Conservation (phyloP, 2,888 invertebrate species). For the Papilio gigon region DNA sequence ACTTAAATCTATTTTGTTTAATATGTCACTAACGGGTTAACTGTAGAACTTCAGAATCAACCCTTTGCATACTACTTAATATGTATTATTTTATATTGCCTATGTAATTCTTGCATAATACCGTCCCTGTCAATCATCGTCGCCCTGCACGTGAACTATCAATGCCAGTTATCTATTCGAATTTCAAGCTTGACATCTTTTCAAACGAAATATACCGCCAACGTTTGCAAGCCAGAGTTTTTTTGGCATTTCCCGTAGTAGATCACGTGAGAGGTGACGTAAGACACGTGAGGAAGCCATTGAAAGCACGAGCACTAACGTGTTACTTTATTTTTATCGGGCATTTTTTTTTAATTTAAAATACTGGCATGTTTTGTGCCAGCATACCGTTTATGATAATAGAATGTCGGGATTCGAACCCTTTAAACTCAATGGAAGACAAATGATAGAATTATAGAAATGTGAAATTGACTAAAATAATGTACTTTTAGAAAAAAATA, state of each 20-base stretch:
- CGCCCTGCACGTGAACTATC: neutral
- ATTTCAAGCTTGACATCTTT: conserved; percentile 23
- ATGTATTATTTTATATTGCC: no score
- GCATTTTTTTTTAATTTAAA: no score
- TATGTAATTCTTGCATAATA: neutral
- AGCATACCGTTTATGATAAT: no score
- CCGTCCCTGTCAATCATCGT: conserved; percentile 4
- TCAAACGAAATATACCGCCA: conserved; percentile 13
- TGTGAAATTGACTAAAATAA: no score
- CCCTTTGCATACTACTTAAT: neutral
- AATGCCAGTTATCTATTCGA: conserved; percentile 17
- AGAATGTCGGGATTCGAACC: no score
- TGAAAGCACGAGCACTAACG: conserved; percentile 3
- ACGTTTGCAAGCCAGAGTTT: conserved; percentile 14
- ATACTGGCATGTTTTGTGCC: no score
- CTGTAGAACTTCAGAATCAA: neutral
- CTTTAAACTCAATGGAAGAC: no score
- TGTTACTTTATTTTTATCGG: conserved; percentile 2
- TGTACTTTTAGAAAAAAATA: neutral
- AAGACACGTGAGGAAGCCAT: neutral
- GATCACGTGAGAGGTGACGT: conserved; percentile 11
- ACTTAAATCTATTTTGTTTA: no score
- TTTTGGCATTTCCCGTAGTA: conserved; percentile 21
- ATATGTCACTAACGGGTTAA: no score
- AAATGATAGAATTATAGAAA: no score